These are phyloP conservation scores for Proctacanthus coquilletti DNA, from an alignment of 1,140 invertebrate species.

Conservation along the genomic window DNA sequence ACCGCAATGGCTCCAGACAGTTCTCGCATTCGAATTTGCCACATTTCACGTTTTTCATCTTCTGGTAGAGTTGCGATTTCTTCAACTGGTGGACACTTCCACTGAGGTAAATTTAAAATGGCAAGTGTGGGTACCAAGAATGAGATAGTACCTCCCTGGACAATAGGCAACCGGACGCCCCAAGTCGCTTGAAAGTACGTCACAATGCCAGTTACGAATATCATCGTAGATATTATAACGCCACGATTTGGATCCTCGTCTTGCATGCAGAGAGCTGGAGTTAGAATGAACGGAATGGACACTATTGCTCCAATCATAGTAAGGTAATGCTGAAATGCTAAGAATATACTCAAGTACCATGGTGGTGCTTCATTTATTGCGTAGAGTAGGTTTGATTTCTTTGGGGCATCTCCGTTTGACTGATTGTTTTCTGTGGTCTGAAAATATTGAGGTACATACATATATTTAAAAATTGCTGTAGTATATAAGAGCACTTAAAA, in stretches of 20 bases:
- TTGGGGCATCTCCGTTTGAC: too few species aligned
- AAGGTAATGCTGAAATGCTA: constrained; percentile 74
- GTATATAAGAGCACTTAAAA: too few species aligned
- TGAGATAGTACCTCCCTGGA: constrained; percentile 70
- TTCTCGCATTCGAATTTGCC: constrained; percentile 65
- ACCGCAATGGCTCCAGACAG: constrained; percentile 74
- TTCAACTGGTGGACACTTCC: constrained; percentile 52
- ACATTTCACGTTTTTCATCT: constrained; percentile 46
- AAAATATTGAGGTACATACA: too few species aligned
- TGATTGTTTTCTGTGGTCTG: too few species aligned
- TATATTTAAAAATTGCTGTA: too few species aligned
- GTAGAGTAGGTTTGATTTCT: constrained; percentile 34
- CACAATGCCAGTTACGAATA: constrained; percentile 72
- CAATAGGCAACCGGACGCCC: constrained; percentile 48
- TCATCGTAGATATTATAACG: constrained; percentile 75
- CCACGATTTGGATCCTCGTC: constrained; percentile 61
- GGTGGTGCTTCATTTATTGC: constrained; percentile 68
- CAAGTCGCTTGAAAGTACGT: constrained; percentile 68
- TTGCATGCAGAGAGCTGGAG: constrained; percentile 65
- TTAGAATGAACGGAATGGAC: constrained; percentile 68
- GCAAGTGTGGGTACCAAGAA: constrained; percentile 75
- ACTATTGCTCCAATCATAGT: constrained; percentile 80
- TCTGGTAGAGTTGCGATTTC: constrained; percentile 37
- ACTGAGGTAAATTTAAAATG: constrained; percentile 58
- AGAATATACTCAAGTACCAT: constrained; percentile 66